Evolutionary conservation across 2,113 vertebrate genomes (phyloP).

Genomic region (Pseudolaguvia tuberculata): DNA sequence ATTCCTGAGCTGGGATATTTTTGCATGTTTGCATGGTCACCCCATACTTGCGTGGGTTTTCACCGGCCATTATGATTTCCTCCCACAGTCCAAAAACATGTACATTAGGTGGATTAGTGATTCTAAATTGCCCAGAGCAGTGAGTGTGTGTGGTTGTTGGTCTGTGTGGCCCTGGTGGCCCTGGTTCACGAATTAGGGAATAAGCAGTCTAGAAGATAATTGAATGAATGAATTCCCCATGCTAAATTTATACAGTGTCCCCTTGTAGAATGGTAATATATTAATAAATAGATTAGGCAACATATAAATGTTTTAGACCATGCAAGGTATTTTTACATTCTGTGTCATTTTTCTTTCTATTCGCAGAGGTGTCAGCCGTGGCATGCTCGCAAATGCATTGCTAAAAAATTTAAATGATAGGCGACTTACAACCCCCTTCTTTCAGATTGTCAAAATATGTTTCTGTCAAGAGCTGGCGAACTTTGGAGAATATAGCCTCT

Average conservation of each 20-base stretch:
- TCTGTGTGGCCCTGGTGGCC: too few relatives aligned
- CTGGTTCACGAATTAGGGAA: too few relatives aligned
- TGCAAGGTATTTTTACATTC: slow-evolving; percentile 48
- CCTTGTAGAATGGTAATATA: slow-evolving; percentile 60
- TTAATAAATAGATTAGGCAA: slow-evolving; percentile 67
- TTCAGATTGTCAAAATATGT: slow-evolving; percentile 69
- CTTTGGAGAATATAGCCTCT: slow-evolving; percentile 65
- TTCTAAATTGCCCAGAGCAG: too few relatives aligned
- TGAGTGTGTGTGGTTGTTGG: too few relatives aligned
- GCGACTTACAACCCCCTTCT: slow-evolving; percentile 61
- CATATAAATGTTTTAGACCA: slow-evolving; percentile 64
- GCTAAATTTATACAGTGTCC: slow-evolving; percentile 67
- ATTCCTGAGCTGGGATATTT: too few relatives aligned
- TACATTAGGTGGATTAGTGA: too few relatives aligned
- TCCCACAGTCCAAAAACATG: too few relatives aligned
- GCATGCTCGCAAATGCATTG: slow-evolving; percentile 61
- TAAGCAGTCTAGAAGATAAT: too few relatives aligned
- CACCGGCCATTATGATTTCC: too few relatives aligned
- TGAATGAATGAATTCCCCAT: too few relatives aligned
- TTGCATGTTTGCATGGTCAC: too few relatives aligned
- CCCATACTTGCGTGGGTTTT: too few relatives aligned
- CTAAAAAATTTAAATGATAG: slow-evolving; percentile 72
- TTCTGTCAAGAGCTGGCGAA: slow-evolving; percentile 66
- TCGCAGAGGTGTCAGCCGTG: slow-evolving; percentile 51
- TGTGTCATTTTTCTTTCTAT: slow-evolving; percentile 38